Base-by-base conservation (phyloP, 2,888 invertebrate species). In the Baronia brevicornis region DNA sequence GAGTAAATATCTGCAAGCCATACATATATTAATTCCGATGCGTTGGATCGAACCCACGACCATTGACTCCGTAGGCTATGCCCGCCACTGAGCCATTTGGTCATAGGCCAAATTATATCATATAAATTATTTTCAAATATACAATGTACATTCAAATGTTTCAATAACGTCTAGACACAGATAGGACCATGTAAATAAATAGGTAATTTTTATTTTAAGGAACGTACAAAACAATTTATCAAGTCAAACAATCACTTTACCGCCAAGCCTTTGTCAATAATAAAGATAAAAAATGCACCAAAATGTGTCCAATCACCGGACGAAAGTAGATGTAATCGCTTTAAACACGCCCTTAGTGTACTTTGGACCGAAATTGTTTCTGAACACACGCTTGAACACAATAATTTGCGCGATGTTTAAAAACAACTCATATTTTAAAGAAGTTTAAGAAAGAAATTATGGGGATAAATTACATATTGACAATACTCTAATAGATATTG, bases 231-330 rank as follows among this genome's bases (percentile, higher is more conserved):
- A 33, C 30, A 28, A 37, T 39, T 42, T 26, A 36, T 36, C 33
- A 33, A 21, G 10, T 13, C 30, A 33, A 39, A 42, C 33, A 29
- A 34, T 28, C 19, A 28, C 21, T 37, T 39, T 33, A 38, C 21
- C 21, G 31, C 18, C 31, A 31, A 36, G 27, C 31, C 31, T 31
- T 8, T 31, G 31, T 36, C 31, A 78, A 77, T 75, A 75, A 71
- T 68, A 63, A 58, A 60, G 46, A 52, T 64, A 73, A 69, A 71
- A 64, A 67, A 69, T 51, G 62, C 48, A 60, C 54, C 43, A 59
- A 69, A 73, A 71, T 71, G 64, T 71, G 75, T 68, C 70, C 77
- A 75, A 77, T 78, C 71, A 77, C 61, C 48, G 54, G 29, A 41
- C 58, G 43, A 71, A 72, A 79, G 68, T 77, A 75, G 69, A 54